Percentiles rank a stretch among this genome's conserved stretches.
Conservation (phyloP, 2,888 invertebrate genomes). For the Hydropsyche betteni region DNA sequence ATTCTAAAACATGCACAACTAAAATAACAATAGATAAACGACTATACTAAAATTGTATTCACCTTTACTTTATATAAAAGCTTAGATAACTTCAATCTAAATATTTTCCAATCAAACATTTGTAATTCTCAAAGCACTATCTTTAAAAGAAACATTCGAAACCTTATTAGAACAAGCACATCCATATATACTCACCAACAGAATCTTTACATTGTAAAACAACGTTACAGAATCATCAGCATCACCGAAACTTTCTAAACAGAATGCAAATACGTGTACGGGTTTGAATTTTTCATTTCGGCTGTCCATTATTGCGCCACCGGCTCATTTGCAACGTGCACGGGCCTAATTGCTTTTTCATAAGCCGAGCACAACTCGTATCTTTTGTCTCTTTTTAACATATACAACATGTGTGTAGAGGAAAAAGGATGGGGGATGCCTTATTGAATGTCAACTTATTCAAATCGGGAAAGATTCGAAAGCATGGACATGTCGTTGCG, state of each 20-base stretch:
- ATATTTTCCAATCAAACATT: no score
- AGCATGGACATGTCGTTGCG: background rate
- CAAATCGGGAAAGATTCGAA: constrained; percentile 22
- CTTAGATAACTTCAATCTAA: no score
- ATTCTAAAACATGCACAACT: no score
- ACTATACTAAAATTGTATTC: no score
- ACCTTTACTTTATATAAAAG: no score
- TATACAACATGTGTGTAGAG: background rate
- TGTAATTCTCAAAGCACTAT: no score
- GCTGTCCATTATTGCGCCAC: constrained; percentile 16
- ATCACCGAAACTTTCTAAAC: constrained; percentile 1
- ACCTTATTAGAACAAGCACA: no score
- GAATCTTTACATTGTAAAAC: no score
- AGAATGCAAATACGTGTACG: constrained; percentile 9
- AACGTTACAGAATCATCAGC: no score
- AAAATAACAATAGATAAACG: no score
- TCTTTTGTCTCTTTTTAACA: background rate
- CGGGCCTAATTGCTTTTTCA: constrained; percentile 18
- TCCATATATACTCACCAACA: no score
- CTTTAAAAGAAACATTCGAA: no score
- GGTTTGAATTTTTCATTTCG: constrained; percentile 4
- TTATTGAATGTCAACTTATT: constrained; percentile 18
- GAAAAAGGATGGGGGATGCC: background rate
- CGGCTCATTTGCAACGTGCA: constrained; percentile 2
- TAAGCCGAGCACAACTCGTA: background rate